Base-by-base conservation (phyloP, 1,140 invertebrate species). In the Thaumatotibia leucotreta region DNA sequence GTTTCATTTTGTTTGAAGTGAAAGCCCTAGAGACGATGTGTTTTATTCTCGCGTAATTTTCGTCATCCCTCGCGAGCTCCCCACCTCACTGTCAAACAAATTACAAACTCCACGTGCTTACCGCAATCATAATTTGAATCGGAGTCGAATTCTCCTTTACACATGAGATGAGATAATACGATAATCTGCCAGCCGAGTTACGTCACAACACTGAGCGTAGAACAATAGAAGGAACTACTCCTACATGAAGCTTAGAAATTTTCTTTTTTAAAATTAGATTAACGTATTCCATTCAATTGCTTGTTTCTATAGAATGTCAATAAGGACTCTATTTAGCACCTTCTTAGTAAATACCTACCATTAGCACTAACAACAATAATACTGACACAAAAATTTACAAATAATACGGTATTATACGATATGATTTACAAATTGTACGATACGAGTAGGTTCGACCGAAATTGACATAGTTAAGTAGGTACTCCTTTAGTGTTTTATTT, bases 31-130 rank as follows among this genome's bases (percentile, higher is more conserved):
- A 73, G 70, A 65, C 81, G 72, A 83, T 85, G 86, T 80, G 84
- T 89, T 88, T 84, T 90, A 88, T 88, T 88, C 80, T 74, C 75
- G 74, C 72, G 66, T 67, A 68, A 79, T 90, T 89, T 89, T 89
- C 87, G 87, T 75, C 86, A 89, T 88, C 83, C 87, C 81, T 82
- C 58, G 64, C 63, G 63, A 68, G 64, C 75, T 78, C 82, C 83
- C 81, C 82, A 79, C 82, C 64, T 72, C 66, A 23, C 24, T 63
- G 50, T 61, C 33, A 32, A 66, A 73, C 62, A 80, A 75, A 79
- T 77, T 80, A 76, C 80, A 73, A 78, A 77, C 72, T 50, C 71
- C 79, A 77, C 71, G 74, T 80, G 76, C 33, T 23, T 69, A 11
- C 27, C n/a, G 63, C 27, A 58, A 31, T 58, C 52, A 58, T 14